A percentile compares a stretch with the other conserved stretches of the same genome.
These are phyloP conservation scores for Oncorhynchus kisutch DNA, from an alignment of 2,113 vertebrate species.

Conservation along the genomic window DNA sequence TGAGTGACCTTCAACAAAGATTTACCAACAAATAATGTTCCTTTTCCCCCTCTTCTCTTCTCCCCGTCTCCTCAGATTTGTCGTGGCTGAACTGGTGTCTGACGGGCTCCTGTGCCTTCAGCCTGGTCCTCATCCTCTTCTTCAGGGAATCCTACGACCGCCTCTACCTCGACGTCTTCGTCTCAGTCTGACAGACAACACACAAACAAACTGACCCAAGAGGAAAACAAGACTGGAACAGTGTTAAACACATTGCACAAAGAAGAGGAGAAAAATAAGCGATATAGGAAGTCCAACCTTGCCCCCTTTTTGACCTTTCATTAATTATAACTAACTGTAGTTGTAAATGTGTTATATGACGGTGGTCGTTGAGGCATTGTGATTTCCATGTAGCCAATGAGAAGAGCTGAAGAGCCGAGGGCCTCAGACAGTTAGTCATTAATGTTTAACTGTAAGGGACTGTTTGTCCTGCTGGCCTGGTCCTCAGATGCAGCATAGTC, in stretches of 20 bases:
- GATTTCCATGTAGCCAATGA: constrained; percentile 16
- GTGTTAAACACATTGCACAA: constrained; percentile 51
- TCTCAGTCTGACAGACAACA: constrained; percentile 80
- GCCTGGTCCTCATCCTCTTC: constrained; percentile 90
- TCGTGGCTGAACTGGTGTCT: constrained; percentile 99
- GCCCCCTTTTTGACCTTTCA: constrained; percentile 40
- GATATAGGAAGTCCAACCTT: constrained; percentile 2
- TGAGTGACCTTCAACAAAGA: no score
- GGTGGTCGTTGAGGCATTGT: constrained; percentile 4
- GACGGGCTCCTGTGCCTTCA: constrained; percentile 91
- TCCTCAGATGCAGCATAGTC: background rate
- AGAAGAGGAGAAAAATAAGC: constrained; percentile 38
- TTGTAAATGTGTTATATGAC: background rate
- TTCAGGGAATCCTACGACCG: constrained; percentile 98
- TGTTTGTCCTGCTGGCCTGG: background rate
- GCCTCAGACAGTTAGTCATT: background rate
- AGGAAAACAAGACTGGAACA: background rate
- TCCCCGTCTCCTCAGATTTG: constrained; percentile 77
- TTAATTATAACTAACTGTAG: background rate
- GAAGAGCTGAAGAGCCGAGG: background rate
- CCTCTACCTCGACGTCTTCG: constrained; percentile 96
- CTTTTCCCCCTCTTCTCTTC: constrained; percentile 4
- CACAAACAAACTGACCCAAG: background rate
- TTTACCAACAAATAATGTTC: background rate
- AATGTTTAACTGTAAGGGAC: constrained; percentile 8